Percentiles rank a stretch among this genome's conserved stretches.
These are phyloP conservation scores for Salminus brasiliensis DNA, from an alignment of 2,113 vertebrate species.

Conservation along the genomic window DNA sequence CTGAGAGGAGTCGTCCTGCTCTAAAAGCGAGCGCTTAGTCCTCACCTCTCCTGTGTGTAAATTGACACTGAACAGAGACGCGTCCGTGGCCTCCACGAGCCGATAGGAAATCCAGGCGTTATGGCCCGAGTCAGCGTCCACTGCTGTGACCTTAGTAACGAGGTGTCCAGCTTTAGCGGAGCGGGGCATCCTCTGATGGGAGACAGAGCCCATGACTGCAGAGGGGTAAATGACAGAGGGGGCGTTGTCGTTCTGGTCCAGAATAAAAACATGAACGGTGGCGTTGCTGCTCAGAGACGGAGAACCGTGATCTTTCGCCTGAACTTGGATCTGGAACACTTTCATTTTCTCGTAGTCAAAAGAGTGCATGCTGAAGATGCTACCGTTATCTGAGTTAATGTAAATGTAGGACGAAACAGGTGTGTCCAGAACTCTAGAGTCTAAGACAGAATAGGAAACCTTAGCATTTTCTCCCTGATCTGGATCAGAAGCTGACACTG, in stretches of 20 bases:
- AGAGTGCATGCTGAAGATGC: conserved; percentile 48
- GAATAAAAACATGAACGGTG: conserved; percentile 47
- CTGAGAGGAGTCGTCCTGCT: conserved; percentile 62
- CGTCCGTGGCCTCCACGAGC: conserved; percentile 66
- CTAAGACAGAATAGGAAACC: conserved; percentile 40
- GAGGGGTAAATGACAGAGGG: conserved; percentile 50
- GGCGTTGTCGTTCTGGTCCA: conserved; percentile 43
- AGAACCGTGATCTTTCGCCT: conserved; percentile 50
- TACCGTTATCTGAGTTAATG: conserved; percentile 77
- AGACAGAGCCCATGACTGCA: conserved; percentile 26
- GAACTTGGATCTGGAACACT: conserved; percentile 38
- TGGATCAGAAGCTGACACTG: conserved; percentile 31
- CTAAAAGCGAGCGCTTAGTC: conserved; percentile 66
- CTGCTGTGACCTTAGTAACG: conserved; percentile 73
- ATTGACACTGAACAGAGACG: conserved; percentile 69
- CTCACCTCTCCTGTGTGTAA: conserved; percentile 73
- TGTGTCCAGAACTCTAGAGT: conserved; percentile 1
- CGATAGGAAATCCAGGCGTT: conserved; percentile 76
- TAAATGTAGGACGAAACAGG: conserved; percentile 78
- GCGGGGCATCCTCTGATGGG: conserved; percentile 66
- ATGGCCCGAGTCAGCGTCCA: conserved; percentile 75
- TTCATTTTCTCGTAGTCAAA: conserved; percentile 52
- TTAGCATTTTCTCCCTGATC: conserved; percentile 40
- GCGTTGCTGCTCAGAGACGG: conserved; percentile 44
- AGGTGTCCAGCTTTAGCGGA: conserved; percentile 70